Percentiles rank a stretch among this genome's conserved stretches.
Evolutionary conservation across 2,113 vertebrate genomes (phyloP).

Genomic region (Zosterops japonicus): DNA sequence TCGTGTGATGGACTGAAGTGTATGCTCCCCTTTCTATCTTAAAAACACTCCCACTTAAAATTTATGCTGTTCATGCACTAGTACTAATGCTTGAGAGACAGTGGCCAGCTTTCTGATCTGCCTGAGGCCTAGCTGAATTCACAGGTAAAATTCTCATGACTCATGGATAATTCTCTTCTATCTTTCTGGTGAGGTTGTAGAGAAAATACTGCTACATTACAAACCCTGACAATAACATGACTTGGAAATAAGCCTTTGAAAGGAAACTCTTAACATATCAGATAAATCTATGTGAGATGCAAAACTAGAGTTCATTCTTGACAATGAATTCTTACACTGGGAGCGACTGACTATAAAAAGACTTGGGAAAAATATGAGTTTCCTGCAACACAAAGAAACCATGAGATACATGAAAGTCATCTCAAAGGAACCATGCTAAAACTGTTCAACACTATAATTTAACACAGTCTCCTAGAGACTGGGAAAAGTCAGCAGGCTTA

Average conservation of each 20-base stretch:
- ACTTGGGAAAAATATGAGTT: neutral
- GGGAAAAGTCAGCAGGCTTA: neutral
- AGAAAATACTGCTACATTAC: neutral
- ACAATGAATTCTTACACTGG: neutral
- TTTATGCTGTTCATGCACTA: neutral
- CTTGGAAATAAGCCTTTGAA: slow-evolving; percentile 2
- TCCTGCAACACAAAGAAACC: neutral
- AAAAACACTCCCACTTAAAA: neutral
- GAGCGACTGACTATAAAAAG: neutral
- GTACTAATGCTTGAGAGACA: neutral
- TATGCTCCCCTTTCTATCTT: neutral
- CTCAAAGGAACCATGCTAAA: neutral
- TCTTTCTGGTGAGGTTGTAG: neutral
- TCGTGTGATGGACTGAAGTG: neutral
- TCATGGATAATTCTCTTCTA: neutral
- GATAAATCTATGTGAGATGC: neutral
- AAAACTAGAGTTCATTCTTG: neutral
- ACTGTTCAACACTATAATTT: neutral
- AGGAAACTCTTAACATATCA: neutral
- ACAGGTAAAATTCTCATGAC: neutral
- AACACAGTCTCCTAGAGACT: neutral
- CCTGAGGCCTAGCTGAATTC: neutral
- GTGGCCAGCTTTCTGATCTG: neutral
- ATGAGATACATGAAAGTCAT: neutral
- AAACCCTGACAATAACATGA: neutral